These are phyloP conservation scores for Rafetus swinhoei DNA, from an alignment of 2,113 vertebrate genomes.

Conservation along the genomic window DNA sequence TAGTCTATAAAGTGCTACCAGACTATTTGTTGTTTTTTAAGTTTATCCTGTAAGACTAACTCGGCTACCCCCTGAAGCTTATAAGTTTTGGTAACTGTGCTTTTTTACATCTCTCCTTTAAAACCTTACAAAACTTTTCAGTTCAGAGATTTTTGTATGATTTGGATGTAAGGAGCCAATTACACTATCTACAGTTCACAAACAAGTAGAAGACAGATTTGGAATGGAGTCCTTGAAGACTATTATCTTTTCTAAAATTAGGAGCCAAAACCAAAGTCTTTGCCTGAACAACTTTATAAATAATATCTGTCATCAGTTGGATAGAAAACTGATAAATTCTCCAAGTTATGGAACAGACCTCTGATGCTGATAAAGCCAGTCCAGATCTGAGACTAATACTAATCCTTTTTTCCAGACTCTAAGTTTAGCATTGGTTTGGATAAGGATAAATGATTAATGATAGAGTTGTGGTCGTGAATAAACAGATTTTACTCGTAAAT, in stretches of 20 bases:
- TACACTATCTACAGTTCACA: not conserved
- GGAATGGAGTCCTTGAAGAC: not conserved
- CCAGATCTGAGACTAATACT: not conserved
- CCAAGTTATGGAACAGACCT: not conserved
- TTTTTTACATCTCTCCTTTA: not conserved
- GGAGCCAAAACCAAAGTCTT: not conserved
- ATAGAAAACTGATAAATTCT: not conserved
- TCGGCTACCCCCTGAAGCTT: too few species aligned
- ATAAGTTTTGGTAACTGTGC: not conserved
- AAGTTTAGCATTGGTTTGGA: conserved; percentile 35
- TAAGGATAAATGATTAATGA: conserved; percentile 50
- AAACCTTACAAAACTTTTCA: not conserved
- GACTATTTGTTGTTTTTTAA: too few species aligned
- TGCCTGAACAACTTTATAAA: not conserved
- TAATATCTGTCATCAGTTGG: not conserved
- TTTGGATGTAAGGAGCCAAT: not conserved
- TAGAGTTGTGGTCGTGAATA: conserved; percentile 45
- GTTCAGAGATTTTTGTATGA: not conserved
- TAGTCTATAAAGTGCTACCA: too few species aligned
- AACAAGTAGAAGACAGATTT: not conserved
- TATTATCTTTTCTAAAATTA: not conserved
- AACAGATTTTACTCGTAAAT: conserved; percentile 63
- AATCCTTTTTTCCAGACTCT: conserved; percentile 4
- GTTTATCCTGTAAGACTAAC: too few species aligned
- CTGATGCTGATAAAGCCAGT: not conserved